A percentile compares a stretch with the other conserved stretches of the same genome.
These are phyloP conservation scores for Conus ventricosus DNA, from an alignment of 1,140 invertebrate species.

Conservation along the genomic window DNA sequence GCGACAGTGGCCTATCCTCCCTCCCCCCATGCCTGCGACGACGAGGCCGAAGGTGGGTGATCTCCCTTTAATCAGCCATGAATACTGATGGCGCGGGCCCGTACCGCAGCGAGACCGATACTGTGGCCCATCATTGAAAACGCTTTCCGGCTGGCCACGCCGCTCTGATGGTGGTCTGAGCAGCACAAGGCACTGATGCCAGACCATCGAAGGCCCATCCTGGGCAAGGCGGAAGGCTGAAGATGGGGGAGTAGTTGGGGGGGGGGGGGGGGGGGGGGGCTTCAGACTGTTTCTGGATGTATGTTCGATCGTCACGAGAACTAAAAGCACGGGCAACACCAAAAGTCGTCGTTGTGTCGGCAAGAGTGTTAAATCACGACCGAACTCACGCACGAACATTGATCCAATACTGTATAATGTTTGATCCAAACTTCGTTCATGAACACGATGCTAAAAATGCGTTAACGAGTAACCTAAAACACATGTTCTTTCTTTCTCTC, in stretches of 20 bases:
- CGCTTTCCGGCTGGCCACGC: no score
- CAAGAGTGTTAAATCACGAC: neutral
- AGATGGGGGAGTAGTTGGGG: no score
- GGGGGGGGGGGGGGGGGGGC: no score
- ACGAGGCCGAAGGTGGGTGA: neutral
- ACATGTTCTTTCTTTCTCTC: neutral
- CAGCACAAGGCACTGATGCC: no score
- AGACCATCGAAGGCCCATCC: no score
- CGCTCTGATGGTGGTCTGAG: no score
- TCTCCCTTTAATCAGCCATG: slow-evolving; percentile 8
- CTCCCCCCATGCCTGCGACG: neutral
- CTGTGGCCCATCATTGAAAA: neutral
- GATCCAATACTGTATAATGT: neutral
- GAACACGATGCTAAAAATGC: no score
- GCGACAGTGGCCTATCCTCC: neutral
- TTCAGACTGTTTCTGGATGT: neutral
- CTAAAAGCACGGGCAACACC: no score
- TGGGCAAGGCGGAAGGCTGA: no score
- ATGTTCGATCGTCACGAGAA: neutral
- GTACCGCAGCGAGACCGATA: neutral
- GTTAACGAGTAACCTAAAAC: neutral
- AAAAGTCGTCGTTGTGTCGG: no score
- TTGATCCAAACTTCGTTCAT: no score
- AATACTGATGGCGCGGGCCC: neutral
- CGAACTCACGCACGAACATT: neutral